Percentiles rank a stretch among this genome's conserved stretches.
Evolutionary conservation across 2,113 vertebrate species (phyloP).

Genomic region (Axis porcinus): DNA sequence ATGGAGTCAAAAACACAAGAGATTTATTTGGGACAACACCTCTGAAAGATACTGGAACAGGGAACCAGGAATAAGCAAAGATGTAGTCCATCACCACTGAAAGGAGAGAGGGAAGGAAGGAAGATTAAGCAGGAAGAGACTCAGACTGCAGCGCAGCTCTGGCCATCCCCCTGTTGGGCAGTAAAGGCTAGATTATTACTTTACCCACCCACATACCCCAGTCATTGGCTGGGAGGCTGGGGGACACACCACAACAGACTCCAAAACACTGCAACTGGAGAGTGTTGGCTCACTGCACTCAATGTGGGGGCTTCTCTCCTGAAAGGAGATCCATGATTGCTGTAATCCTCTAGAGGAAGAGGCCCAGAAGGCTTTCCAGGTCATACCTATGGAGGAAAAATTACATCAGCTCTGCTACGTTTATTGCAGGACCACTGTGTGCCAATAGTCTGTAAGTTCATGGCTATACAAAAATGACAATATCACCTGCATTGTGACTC

Average conservation of each 20-base stretch:
- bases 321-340: not conserved
- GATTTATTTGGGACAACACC: not conserved
- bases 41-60: not conserved
- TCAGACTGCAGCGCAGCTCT: not conserved
- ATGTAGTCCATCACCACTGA: not conserved
- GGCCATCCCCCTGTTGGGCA: not conserved
- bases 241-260: not conserved
- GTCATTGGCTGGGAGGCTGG: not conserved
- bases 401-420: accelerated
- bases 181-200: not conserved
- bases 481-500: not conserved
- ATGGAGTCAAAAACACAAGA: not conserved
- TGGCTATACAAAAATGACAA: not conserved
- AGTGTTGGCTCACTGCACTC: accelerated
- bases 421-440: not conserved
- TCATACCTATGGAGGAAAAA: not conserved
- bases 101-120: not conserved
- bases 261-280: not conserved
- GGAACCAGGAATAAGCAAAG: not conserved
- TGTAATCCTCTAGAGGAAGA: not conserved
- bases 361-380: not conserved
- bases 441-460: not conserved
- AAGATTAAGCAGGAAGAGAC: not conserved
- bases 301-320: not conserved
- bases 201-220: not conserved